Percentiles rank a stretch among this genome's conserved stretches.
Evolutionary conservation across 1,140 invertebrate species (phyloP).

Genomic region (Asobara japonica): DNA sequence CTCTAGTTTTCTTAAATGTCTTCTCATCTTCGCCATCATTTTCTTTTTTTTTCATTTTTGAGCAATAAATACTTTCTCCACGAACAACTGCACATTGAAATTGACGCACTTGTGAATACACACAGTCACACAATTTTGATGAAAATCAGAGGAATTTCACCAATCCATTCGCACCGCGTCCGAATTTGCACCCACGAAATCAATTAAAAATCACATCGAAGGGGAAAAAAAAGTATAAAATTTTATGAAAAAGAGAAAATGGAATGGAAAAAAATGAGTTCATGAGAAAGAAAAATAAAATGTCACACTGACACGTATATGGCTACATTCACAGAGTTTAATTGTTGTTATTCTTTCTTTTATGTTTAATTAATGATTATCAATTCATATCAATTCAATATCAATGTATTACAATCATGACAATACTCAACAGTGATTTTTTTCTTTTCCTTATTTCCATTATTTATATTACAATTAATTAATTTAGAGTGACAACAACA

Average conservation of each 20-base stretch:
- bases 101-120: conserved; percentile 58
- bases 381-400: conserved; percentile 68
- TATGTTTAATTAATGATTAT: conserved; percentile 65
- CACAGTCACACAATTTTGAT: conserved; percentile 45
- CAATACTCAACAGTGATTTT: conserved; percentile 68
- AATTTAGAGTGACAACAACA: conserved; percentile 68
- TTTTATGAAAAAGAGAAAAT: background rate
- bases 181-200: conserved; percentile 20
- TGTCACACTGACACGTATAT: conserved; percentile 46
- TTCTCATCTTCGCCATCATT: conserved; percentile 26
- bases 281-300: background rate
- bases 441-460: conserved; percentile 42
- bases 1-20: conserved; percentile 19
- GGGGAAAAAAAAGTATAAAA: background rate
- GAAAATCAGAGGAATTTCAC: conserved; percentile 29
- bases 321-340: conserved; percentile 63
- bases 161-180: conserved; percentile 32
- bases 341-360: conserved; percentile 47
- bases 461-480: conserved; percentile 67
- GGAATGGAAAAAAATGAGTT: background rate
- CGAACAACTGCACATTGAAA: conserved; percentile 63
- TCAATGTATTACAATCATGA: conserved; percentile 68
- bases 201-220: background rate
- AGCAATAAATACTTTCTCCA: conserved; percentile 68
- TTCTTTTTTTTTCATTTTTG: conserved; percentile 58